A percentile compares a stretch with the other conserved stretches of the same genome.
phyloP scores from a whole-genome alignment of 2,113 vertebrate species.

The Phoenicopterus ruber region DNA sequence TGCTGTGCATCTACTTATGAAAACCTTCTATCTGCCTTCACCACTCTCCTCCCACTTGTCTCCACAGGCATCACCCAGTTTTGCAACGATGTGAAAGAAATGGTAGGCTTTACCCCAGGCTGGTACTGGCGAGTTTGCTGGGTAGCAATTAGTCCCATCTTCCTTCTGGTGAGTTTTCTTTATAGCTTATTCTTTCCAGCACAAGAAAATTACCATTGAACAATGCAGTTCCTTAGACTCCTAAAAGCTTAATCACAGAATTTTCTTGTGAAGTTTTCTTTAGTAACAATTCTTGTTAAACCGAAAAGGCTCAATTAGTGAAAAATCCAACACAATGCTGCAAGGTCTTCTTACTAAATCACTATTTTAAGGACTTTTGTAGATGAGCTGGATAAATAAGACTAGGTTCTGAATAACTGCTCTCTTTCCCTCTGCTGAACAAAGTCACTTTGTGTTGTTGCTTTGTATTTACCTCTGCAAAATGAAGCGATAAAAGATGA shows the following conservation, averaged over 20 bases:
- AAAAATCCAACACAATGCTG: background rate
- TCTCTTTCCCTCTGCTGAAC: background rate
- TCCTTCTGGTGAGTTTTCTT: constrained; percentile 88
- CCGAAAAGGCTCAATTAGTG: background rate
- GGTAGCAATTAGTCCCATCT: constrained; percentile 91
- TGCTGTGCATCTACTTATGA: background rate
- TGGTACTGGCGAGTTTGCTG: constrained; percentile 94
- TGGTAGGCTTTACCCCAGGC: constrained; percentile 94
- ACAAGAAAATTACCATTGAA: background rate
- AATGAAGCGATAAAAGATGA: constrained; percentile 9
- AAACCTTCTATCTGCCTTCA: background rate
- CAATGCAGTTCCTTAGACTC: background rate
- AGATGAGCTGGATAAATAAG: background rate
- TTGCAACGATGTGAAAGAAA: constrained; percentile 87
- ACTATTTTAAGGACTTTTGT: background rate
- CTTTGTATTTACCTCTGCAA: constrained; percentile 13
- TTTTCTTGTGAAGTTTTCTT: background rate
- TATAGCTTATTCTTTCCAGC: background rate
- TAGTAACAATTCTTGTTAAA: background rate
- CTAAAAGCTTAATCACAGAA: background rate
- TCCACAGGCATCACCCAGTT: constrained; percentile 88
- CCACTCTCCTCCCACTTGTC: background rate
- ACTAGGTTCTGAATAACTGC: background rate
- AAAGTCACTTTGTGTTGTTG: background rate
- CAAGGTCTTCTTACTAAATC: background rate